Conservation (phyloP, 2,113 vertebrate genomes). For the Atractosteus spatula region DNA sequence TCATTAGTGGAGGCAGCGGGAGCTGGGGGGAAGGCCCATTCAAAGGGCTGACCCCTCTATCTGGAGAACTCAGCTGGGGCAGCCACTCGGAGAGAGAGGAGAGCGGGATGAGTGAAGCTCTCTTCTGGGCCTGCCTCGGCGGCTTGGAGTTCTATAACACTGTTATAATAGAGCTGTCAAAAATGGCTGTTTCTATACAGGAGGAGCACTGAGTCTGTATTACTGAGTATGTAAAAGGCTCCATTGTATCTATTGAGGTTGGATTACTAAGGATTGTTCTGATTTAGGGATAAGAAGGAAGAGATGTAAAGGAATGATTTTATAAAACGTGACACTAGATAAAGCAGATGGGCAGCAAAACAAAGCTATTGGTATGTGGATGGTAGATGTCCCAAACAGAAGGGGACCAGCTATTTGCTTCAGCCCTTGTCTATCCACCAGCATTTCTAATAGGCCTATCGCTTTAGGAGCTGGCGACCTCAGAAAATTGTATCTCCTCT, state of each 20-base stretch:
- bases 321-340: no score
- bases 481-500: no score
- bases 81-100: not conserved
- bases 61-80: not conserved
- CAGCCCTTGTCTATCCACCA: not conserved
- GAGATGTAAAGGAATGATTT: no score
- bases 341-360: no score
- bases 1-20: not conserved
- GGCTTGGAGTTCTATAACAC: not conserved
- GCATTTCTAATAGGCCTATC: not conserved
- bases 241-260: not conserved
- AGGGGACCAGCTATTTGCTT: not conserved
- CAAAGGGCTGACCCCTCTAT: not conserved
- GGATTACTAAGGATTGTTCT: not conserved
- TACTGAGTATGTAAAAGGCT: not conserved
- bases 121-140: not conserved
- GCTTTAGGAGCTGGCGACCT: no score
- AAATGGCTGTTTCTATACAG: conserved; percentile 3
- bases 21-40: conserved; percentile 1
- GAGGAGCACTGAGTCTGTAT: not conserved
- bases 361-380: not conserved
- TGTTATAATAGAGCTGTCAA: conserved; percentile 3
- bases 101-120: not conserved
- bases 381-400: not conserved
- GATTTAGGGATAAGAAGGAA: no score